Evolutionary conservation across 1,140 invertebrate species (phyloP).

Genomic region (Pygmarrhopalites habei): DNA sequence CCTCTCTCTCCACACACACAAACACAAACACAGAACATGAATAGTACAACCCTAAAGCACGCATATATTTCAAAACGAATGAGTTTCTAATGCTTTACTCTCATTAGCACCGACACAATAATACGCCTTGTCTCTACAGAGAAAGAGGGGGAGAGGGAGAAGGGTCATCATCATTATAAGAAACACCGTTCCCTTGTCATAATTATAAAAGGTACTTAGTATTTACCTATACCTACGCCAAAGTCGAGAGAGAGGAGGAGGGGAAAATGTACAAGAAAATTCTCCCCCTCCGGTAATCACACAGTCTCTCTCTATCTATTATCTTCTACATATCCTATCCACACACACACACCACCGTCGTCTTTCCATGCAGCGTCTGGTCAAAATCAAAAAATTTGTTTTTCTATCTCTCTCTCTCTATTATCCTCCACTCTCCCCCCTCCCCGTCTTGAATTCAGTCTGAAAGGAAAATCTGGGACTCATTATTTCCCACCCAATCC

Average conservation of each 20-base stretch:
- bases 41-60: background rate
- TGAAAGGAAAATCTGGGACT: too few relatives aligned
- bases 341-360: background rate
- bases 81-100: slow-evolving; percentile 16
- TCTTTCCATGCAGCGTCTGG: too few relatives aligned
- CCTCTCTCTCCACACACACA: background rate
- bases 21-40: too few relatives aligned
- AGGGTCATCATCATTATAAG: slow-evolving; percentile 12
- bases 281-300: background rate
- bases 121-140: slow-evolving; percentile 2
- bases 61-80: background rate
- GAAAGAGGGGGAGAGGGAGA: too few relatives aligned
- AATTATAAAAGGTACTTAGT: background rate
- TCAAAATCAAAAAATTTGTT: too few relatives aligned
- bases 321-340: background rate
- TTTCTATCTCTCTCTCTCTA: too few relatives aligned
- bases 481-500: too few relatives aligned
- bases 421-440: too few relatives aligned
- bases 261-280: background rate
- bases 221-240: too few relatives aligned
- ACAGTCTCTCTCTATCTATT: too few relatives aligned
- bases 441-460: too few relatives aligned
- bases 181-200: slow-evolving; percentile 10
- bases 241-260: too few relatives aligned
- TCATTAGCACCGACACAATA: slow-evolving; percentile 22